phyloP scores from a whole-genome alignment of 2,797 vertebrate species.

The Buphagus erythrorhynchus region DNA sequence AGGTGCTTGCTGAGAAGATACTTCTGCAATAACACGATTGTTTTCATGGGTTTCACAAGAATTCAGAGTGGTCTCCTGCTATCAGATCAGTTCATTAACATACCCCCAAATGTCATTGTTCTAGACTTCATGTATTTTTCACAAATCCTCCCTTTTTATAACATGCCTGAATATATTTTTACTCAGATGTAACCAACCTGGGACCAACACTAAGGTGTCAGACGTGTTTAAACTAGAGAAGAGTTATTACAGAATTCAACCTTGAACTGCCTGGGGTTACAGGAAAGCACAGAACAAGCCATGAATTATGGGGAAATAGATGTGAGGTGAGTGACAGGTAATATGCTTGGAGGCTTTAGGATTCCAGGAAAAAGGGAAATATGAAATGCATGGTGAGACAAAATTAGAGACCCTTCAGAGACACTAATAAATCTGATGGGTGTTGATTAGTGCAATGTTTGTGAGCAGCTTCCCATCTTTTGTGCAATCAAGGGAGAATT shows the following conservation, averaged over 20 bases:
- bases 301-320: background rate
- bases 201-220: background rate
- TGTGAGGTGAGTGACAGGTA: constrained; percentile 6
- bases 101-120: background rate
- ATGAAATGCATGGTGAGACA: background rate
- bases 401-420: constrained; percentile 7
- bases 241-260: constrained; percentile 1
- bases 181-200: background rate
- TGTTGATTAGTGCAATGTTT: background rate
- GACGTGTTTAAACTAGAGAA: background rate
- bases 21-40: background rate
- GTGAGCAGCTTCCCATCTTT: background rate
- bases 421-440: constrained; percentile 9
- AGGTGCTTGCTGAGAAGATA: background rate
- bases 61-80: background rate
- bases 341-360: background rate
- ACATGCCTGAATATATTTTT: background rate
- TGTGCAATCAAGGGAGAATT: background rate
- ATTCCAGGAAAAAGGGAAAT: constrained; percentile 18
- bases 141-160: background rate
- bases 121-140: background rate
- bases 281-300: background rate
- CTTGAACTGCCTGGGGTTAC: constrained; percentile 2
- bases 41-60: background rate
- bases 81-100: background rate